phyloP scores from a whole-genome alignment of 2,888 invertebrate species.

The Phortica okadai region DNA sequence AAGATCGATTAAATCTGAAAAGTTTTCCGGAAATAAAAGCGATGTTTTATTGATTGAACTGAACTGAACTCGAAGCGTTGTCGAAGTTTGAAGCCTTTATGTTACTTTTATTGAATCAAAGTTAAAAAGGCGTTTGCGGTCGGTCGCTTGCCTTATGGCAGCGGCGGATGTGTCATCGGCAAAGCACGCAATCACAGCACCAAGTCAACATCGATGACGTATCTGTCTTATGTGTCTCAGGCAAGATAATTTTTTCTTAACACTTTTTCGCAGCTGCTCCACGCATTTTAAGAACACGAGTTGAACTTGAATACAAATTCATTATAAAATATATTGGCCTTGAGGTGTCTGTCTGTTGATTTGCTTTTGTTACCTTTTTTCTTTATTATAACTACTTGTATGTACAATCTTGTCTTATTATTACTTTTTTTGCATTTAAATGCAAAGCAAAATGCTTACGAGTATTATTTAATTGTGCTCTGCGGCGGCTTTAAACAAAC shows the following conservation, averaged over 20 bases:
- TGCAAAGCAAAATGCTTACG: conserved; percentile 1
- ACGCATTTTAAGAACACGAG: conserved; percentile 54
- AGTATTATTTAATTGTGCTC: conserved; percentile 4
- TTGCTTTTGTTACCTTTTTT: conserved; percentile 4
- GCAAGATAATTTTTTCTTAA: background rate
- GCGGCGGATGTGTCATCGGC: background rate
- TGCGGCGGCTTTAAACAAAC: background rate
- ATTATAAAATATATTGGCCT: conserved; percentile 50
- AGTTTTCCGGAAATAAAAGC: too few relatives aligned
- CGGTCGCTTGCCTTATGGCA: background rate
- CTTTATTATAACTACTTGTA: background rate
- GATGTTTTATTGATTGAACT: too few relatives aligned
- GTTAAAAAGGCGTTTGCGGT: too few relatives aligned
- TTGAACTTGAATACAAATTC: conserved; percentile 63
- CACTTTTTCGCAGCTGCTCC: background rate
- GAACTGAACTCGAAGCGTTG: background rate
- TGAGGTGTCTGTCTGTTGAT: conserved; percentile 35
- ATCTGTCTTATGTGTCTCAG: background rate
- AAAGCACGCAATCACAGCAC: background rate
- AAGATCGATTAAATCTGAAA: too few relatives aligned
- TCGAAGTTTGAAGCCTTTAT: background rate
- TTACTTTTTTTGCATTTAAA: background rate
- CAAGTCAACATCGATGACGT: background rate
- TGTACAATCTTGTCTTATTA: too few relatives aligned
- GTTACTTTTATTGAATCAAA: background rate